Percentiles rank a stretch among this genome's conserved stretches.
These are phyloP conservation scores for Melanerpes aurifrons DNA, from an alignment of 2,113 vertebrate genomes.

Conservation along the genomic window DNA sequence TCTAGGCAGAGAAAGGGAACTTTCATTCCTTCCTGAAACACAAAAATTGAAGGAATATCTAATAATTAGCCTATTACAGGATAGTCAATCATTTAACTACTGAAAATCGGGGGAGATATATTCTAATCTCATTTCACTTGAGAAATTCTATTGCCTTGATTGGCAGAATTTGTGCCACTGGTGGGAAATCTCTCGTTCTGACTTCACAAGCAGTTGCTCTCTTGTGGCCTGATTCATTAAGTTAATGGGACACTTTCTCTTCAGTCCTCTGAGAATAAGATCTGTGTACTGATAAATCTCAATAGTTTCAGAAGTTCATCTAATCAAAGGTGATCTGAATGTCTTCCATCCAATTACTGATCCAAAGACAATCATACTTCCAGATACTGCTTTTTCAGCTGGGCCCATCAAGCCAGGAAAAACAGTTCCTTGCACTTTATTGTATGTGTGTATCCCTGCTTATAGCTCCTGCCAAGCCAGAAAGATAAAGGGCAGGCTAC, in stretches of 20 bases:
- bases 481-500: neutral
- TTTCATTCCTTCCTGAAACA: neutral
- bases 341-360: slow-evolving; percentile 48
- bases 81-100: slow-evolving; percentile 59
- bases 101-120: slow-evolving; percentile 54
- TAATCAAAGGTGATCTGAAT: slow-evolving; percentile 71
- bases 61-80: slow-evolving; percentile 63
- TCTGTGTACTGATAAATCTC: slow-evolving; percentile 52
- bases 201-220: slow-evolving; percentile 50
- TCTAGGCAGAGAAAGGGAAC: neutral
- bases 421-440: neutral
- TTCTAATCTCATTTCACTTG: slow-evolving; percentile 65
- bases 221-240: slow-evolving; percentile 66
- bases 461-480: neutral
- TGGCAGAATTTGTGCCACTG: slow-evolving; percentile 52
- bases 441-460: neutral
- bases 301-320: slow-evolving; percentile 63
- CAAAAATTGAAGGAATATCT: slow-evolving; percentile 46
- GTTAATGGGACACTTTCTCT: slow-evolving; percentile 65
- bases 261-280: slow-evolving; percentile 52
- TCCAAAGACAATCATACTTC: slow-evolving; percentile 42
- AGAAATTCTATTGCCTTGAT: slow-evolving; percentile 47
- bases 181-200: slow-evolving; percentile 65
- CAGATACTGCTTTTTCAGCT: neutral
- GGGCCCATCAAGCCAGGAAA: neutral